A percentile compares a stretch with the other conserved stretches of the same genome.
Evolutionary conservation across 2,888 invertebrate genomes (phyloP).

Genomic region (Emmelina monodactyla): DNA sequence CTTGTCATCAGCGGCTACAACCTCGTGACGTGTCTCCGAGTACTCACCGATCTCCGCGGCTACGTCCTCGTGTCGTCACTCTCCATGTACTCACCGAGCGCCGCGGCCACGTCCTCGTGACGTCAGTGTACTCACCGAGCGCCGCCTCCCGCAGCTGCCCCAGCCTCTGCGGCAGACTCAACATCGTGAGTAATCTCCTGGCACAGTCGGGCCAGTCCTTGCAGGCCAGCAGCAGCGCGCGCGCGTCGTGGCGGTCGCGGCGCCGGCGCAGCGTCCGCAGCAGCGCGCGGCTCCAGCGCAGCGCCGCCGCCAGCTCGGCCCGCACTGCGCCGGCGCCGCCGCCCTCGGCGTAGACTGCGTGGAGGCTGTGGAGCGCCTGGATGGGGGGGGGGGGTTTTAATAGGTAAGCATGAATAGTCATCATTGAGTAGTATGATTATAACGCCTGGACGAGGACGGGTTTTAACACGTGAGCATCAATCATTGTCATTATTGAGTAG

Average conservation of each 20-base stretch:
- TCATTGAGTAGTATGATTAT: too few species aligned
- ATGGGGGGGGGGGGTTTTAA: too few species aligned
- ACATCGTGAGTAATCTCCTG: conserved; percentile 83
- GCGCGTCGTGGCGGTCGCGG: conserved; percentile 68
- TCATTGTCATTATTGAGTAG: too few species aligned
- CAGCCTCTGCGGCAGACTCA: conserved; percentile 86
- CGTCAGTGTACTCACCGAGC: conserved; percentile 62
- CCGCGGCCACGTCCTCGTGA: background rate
- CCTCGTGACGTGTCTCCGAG: too few species aligned
- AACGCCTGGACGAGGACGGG: too few species aligned
- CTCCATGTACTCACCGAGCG: conserved; percentile 6
- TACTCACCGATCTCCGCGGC: too few species aligned
- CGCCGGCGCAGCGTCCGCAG: conserved; percentile 75
- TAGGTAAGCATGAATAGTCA: too few species aligned
- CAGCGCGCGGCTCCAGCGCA: conserved; percentile 78
- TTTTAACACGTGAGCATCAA: too few species aligned
- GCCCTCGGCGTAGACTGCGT: conserved; percentile 94
- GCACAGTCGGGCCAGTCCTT: conserved; percentile 91
- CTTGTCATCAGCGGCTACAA: too few species aligned
- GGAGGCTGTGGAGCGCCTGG: conserved; percentile 87
- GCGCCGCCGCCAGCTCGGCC: conserved; percentile 85
- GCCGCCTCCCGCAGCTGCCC: conserved; percentile 82
- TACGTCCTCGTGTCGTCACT: too few species aligned
- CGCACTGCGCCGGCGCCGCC: conserved; percentile 72
- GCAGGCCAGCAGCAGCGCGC: conserved; percentile 71